These are phyloP conservation scores for Periphyllus acericola DNA, from an alignment of 2,888 invertebrate genomes.

Conservation along the genomic window DNA sequence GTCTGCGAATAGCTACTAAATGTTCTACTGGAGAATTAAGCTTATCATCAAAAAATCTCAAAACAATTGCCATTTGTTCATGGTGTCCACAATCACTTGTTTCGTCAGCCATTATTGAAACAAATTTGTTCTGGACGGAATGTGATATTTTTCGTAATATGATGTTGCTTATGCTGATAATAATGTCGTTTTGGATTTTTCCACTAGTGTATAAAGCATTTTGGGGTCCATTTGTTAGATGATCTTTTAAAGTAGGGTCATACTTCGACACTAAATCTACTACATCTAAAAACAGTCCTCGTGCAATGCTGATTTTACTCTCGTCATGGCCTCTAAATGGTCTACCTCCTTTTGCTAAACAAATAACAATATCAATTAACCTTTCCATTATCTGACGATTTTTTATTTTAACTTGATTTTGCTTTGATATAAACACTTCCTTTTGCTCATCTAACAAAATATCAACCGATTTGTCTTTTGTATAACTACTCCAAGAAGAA, in stretches of 20 bases:
- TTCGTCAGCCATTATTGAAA: constrained; percentile 28
- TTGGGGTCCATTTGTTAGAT: constrained; percentile 32
- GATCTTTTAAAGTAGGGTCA: constrained; percentile 27
- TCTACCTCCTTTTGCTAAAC: constrained; percentile 32
- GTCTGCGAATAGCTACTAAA: constrained; percentile 42
- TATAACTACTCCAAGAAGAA: constrained; percentile 39
- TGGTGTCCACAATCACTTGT: background rate
- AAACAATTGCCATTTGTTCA: constrained; percentile 16
- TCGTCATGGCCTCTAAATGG: constrained; percentile 14
- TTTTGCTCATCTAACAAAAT: constrained; percentile 38
- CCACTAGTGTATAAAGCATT: constrained; percentile 27
- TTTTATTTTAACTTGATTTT: constrained; percentile 43
- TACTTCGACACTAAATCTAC: constrained; percentile 20
- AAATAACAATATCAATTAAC: constrained; percentile 40
- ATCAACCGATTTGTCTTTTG: constrained; percentile 6
- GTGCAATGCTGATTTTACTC: constrained; percentile 7
- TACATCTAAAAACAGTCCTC: constrained; percentile 20
- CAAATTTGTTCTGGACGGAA: background rate
- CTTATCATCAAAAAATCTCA: constrained; percentile 41
- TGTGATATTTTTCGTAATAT: constrained; percentile 19
- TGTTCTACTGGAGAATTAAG: constrained; percentile 35
- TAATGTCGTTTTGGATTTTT: constrained; percentile 39
- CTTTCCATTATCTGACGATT: constrained; percentile 39
- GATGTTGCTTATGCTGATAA: constrained; percentile 26
- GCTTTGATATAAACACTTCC: constrained; percentile 15